A percentile compares a stretch with the other conserved stretches of the same genome.
phyloP scores from a whole-genome alignment of 2,797 vertebrate genomes.

The Chrysocyon brachyurus region DNA sequence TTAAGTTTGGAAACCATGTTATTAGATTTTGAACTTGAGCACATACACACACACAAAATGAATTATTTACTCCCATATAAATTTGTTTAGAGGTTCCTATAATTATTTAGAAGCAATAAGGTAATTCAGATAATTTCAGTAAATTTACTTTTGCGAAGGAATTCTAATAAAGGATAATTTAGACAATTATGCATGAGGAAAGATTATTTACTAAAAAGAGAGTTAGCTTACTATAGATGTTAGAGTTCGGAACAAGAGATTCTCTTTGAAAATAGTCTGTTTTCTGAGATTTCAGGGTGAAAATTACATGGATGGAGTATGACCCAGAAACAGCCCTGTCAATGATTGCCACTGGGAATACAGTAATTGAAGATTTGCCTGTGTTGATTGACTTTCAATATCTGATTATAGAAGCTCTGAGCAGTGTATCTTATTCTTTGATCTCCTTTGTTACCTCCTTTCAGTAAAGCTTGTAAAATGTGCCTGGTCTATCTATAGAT shows the following conservation, averaged over 20 bases:
- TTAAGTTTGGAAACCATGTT: constrained; percentile 61
- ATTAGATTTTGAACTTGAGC: constrained; percentile 66
- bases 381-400: constrained; percentile 79
- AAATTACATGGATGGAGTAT: constrained; percentile 62
- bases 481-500: constrained; percentile 59
- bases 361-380: constrained; percentile 74
- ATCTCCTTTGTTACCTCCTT: constrained; percentile 76
- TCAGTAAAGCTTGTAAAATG: constrained; percentile 64
- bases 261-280: background rate
- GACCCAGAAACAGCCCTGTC: constrained; percentile 73
- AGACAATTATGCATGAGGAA: constrained; percentile 84
- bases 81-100: constrained; percentile 84
- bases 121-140: constrained; percentile 87
- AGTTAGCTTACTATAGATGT: constrained; percentile 74
- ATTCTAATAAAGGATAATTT: constrained; percentile 89
- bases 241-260: constrained; percentile 66
- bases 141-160: constrained; percentile 86
- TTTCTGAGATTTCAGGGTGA: constrained; percentile 78
- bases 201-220: constrained; percentile 79
- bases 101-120: constrained; percentile 88
- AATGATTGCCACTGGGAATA: constrained; percentile 70
- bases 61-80: constrained; percentile 82
- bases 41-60: background rate
- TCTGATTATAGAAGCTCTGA: constrained; percentile 74
- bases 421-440: constrained; percentile 65